Base-by-base conservation (phyloP, 2,797 vertebrate genomes). In the Centropyge bicolor region DNA sequence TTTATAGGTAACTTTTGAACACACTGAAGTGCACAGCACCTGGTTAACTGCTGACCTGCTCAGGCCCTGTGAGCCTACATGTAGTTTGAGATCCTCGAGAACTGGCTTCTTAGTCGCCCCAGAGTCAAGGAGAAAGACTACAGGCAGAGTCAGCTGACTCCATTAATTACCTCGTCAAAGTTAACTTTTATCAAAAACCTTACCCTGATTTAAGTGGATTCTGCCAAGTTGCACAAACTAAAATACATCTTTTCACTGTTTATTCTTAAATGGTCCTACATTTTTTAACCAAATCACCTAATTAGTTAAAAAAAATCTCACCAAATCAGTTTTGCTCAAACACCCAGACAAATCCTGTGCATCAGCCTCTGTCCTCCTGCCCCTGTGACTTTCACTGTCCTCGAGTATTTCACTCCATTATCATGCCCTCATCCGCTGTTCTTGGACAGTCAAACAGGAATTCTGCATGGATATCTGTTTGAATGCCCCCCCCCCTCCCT, bases 301-400 rank as follows among this genome's bases (percentile, higher is more conserved):
- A 35, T 35, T 3, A 54, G 22, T 54, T 54, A 6, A 24, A 24
- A 31, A 52, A 13, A 3, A 27, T 13, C 1, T 17, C 24, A 38
- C 10, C 35, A 24, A 38, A 24, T 22, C 13, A 11, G 19, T 38
- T 55, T 31, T 41, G 48, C 19, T 19, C 46, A 17, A 19, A 49
- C 20, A 46, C 1, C 7, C 27, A 46, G 11, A n/a, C 31, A 14
- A 5, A 52, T 19, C 45, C 36, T 31, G 36, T 20, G 27, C 24
- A 10, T 17, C 5, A 13, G 27, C 14, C 38, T n/a, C 51, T 36
- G 17, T 54, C 19, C 51, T 51, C 46, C 6, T 31, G 24, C 16
- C 31, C 24, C 63, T 49, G 54, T 85, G 80, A 86, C 86, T 86
- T 85, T 77, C 49, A 67, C 64, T 38, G 49, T 71, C 69, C 74